phyloP scores from a whole-genome alignment of 2,113 vertebrate species.

The Otocyon megalotis region DNA sequence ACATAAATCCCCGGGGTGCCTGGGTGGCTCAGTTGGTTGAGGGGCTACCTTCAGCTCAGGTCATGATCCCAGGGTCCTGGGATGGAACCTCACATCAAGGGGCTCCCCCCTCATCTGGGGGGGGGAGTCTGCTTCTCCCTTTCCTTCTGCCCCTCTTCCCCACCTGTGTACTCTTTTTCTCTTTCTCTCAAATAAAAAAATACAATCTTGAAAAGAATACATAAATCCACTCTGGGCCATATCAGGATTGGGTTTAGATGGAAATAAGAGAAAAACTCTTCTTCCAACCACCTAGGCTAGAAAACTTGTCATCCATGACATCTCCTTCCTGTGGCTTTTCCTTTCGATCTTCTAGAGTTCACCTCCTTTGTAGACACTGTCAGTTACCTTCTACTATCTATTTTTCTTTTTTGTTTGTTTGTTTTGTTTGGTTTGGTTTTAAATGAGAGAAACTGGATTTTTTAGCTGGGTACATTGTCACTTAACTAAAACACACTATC shows the following conservation, averaged over 20 bases:
- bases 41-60: background rate
- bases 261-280: constrained; percentile 35
- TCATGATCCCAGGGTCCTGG: background rate
- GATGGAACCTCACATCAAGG: background rate
- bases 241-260: background rate
- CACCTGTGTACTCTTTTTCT: background rate
- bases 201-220: constrained; percentile 40
- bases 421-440: background rate
- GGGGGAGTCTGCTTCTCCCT: background rate
- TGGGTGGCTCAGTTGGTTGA: background rate
- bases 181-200: background rate
- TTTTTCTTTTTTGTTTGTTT: background rate
- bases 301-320: constrained; percentile 12
- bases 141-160: background rate
- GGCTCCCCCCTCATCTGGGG: background rate
- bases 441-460: background rate
- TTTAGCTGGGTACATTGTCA: background rate
- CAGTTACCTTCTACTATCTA: background rate
- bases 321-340: background rate
- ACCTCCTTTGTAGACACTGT: background rate
- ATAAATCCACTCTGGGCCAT: background rate
- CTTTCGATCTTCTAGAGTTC: background rate
- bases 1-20: background rate
- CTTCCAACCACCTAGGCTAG: background rate
- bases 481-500: background rate